Base-by-base conservation (phyloP, 1,140 invertebrate species). In the Euwallacea similis region DNA sequence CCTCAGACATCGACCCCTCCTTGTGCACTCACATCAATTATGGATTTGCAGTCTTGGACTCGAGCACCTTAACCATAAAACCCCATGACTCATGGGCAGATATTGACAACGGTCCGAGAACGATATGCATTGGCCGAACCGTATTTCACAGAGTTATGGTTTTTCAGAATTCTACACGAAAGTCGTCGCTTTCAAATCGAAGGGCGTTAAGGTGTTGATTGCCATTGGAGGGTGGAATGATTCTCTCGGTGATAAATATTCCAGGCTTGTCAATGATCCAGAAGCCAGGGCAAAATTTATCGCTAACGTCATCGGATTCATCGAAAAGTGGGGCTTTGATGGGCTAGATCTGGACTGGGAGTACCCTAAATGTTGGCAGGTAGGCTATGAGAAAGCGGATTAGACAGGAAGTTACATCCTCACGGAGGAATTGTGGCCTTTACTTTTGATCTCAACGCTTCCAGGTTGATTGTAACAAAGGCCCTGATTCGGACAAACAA, bases 11-110 rank as follows among this genome's bases (percentile, higher is more conserved):
- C 7, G 87, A 92, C 73, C 79, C 85, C 0, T 81, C 81, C 8
- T 82, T 91, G 7, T 93, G 91, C 76, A 91, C 90, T 0, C 91
- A 93, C 78, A 87, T 92, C 47, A 85, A 89, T 15, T 92, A 92
- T 78, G 86, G 89, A 3, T 93, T 91, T 83, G 89, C 89, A 8
- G 86, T 88, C 42, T 81, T 91, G 4, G 85, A 90, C 74, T 75
- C 81, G 0, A 80, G 83, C 15, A 82, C 82, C 15, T 80, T 87
- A 46, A 84, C 83, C 7, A 84, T 90, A 10, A 85, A 85, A 55
- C 82, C 87, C 11, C 86, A 89, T 75, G 88, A 89, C 75, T 81
- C 85, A 2, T 89, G 88, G 85, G 84, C 89, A 7, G 89, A 90
- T 77, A 83, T 89, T 56, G 88, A 89, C 68, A 89, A 90, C 77